These are phyloP conservation scores for Lottia scabra DNA, from an alignment of 2,888 invertebrate genomes.

Conservation along the genomic window DNA sequence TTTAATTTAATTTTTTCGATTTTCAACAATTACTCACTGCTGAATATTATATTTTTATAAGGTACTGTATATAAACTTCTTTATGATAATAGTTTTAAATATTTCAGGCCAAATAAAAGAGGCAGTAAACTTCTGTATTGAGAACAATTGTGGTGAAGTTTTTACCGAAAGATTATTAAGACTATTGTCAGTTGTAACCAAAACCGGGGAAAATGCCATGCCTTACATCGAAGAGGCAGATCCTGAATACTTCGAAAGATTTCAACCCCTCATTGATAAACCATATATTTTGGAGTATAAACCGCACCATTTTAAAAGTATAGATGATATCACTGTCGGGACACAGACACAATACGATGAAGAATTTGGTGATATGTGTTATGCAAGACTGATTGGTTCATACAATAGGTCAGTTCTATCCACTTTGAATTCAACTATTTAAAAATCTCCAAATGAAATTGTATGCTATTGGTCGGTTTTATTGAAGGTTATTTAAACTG, in stretches of 20 bases:
- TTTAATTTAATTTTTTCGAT: no score
- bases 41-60: no score
- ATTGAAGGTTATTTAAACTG: no score
- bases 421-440: no score
- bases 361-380: constrained; percentile 48
- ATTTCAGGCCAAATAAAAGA: constrained; percentile 45
- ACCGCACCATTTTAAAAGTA: constrained; percentile 28
- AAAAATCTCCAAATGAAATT: no score
- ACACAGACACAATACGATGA: constrained; percentile 32
- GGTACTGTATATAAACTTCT: no score
- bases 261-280: constrained; percentile 37
- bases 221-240: constrained; percentile 44
- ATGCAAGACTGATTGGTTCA: constrained; percentile 48
- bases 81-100: background rate
- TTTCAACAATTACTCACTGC: no score
- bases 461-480: no score
- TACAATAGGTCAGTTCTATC: constrained; percentile 15
- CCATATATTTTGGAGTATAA: constrained; percentile 44
- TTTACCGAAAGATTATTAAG: constrained; percentile 18
- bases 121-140: constrained; percentile 37
- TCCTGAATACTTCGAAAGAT: constrained; percentile 41
- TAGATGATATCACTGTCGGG: constrained; percentile 23
- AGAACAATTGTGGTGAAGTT: constrained; percentile 11
- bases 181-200: constrained; percentile 30
- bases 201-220: constrained; percentile 40